phyloP scores from a whole-genome alignment of 2,113 vertebrate species.

The Saccopteryx leptura region DNA sequence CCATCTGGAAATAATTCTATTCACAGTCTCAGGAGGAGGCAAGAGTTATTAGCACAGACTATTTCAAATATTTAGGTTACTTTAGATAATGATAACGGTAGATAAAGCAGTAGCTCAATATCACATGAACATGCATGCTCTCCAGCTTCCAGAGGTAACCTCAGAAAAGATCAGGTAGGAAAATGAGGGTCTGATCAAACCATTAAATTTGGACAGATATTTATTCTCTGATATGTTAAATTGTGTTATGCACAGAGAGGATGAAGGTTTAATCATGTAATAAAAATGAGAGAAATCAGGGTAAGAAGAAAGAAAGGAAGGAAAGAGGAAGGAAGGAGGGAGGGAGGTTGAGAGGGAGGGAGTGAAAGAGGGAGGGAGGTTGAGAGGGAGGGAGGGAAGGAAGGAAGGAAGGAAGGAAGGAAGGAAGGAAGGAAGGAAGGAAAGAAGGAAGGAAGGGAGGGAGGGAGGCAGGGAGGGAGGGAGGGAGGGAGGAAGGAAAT shows the following conservation, averaged over 20 bases:
- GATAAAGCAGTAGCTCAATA: slow-evolving; percentile 23
- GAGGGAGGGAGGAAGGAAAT: neutral
- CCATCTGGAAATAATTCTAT: slow-evolving; percentile 84
- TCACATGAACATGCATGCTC: neutral
- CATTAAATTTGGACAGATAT: neutral
- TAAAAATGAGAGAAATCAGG: neutral
- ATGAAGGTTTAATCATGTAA: neutral
- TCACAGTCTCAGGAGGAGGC: slow-evolving; percentile 73
- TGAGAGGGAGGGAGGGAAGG: neutral
- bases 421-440: neutral
- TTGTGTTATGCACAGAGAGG: neutral
- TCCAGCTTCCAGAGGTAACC: neutral
- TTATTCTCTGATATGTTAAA: slow-evolving; percentile 6
- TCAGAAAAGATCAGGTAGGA: slow-evolving; percentile 23
- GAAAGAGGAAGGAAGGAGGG: neutral
- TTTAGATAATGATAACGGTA: slow-evolving; percentile 64
- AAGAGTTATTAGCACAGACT: slow-evolving; percentile 75
- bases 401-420: neutral
- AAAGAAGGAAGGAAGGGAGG: neutral
- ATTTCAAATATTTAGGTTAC: slow-evolving; percentile 82
- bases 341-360: neutral
- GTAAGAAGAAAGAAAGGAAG: neutral
- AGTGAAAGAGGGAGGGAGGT: neutral
- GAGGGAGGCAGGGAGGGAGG: neutral
- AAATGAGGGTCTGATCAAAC: neutral